Evolutionary conservation across 2,113 vertebrate genomes (phyloP), one percentile per base, ranked within the genome.

Genomic region (Ceyx melanurus): DNA sequence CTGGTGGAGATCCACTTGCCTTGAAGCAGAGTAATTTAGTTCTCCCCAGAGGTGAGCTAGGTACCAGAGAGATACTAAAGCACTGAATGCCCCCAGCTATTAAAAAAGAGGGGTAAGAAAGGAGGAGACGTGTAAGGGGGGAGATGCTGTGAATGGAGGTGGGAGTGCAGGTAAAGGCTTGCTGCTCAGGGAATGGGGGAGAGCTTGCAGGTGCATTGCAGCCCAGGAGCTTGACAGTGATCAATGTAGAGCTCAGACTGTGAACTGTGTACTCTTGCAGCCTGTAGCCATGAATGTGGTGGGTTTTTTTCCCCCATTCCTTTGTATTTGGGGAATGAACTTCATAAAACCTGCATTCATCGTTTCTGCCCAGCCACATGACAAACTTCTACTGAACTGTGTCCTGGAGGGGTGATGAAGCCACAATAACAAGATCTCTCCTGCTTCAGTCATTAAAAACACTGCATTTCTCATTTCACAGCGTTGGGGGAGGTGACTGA

Each of bases 341-440:
- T 95, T 92, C 92, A 91, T 94, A 94, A 96, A 95, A 91, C 94
- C 84, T 82, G 81, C 78, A 96, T 96, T 96, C 94, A 96, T 94
- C 45, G 89, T 62, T 93, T 79, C 81, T 94, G 82, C 87, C 79
- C 87, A 87, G 91, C 91, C 95, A 95, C 95, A 89, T 96, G 93
- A 94, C 88, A 96, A 92, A 92, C 73, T 94, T 88, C 88, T 93
- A 95, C 93, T 96, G 96, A 96, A 94, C 96, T 96, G 96, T 96
- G 85, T 96, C 94, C 90, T 96, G 86, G 45, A 96, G 93, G 90
- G 93, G 82, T 91, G 90, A 92, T 91, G 92, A 67, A 94, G 86
- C 70, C 93, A 67, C 86, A 94, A 96, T 86, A 96, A 96, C 96
- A 93, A 93, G 82, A 96, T 90, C 70, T 60, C 94, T 94, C 92